These are phyloP conservation scores for Dasypolia templi DNA, from an alignment of 2,888 invertebrate genomes.

Conservation along the genomic window DNA sequence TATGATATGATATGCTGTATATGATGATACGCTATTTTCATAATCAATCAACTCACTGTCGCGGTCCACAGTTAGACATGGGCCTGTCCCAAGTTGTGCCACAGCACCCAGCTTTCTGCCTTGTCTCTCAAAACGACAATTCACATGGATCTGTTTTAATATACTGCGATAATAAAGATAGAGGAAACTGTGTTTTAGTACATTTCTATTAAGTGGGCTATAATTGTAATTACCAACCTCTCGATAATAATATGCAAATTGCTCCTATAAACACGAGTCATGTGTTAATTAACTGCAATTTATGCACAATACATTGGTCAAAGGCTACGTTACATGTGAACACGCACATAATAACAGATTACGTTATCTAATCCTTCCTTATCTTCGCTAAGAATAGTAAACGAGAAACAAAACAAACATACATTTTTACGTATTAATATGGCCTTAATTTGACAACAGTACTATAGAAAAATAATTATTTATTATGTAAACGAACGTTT, in stretches of 20 bases:
- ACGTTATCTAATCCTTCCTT: conserved; percentile 18
- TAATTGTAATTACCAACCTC: neutral
- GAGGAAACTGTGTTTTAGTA: neutral
- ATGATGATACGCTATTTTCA: neutral
- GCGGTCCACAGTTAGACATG: neutral
- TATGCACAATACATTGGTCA: conserved; percentile 37
- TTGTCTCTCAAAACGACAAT: neutral
- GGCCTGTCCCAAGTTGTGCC: neutral
- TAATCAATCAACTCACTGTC: neutral
- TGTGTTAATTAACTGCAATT: conserved; percentile 28
- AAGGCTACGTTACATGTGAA: conserved; percentile 18
- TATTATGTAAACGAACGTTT: neutral
- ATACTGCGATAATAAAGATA: too few species aligned
- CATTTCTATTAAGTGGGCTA: neutral
- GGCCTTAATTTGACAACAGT: neutral
- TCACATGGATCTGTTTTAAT: neutral
- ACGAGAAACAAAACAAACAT: conserved; percentile 4
- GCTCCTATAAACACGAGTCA: conserved; percentile 7
- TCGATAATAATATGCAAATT: conserved; percentile 29
- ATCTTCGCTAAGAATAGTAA: conserved; percentile 20
- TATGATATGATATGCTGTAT: too few species aligned
- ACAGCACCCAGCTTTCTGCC: neutral
- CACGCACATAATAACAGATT: conserved; percentile 5
- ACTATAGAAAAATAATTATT: conserved; percentile 3
- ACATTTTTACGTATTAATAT: conserved; percentile 1